Evolutionary conservation across 1,140 invertebrate species (phyloP).

Genomic region (Dinothrombium tinctorium): DNA sequence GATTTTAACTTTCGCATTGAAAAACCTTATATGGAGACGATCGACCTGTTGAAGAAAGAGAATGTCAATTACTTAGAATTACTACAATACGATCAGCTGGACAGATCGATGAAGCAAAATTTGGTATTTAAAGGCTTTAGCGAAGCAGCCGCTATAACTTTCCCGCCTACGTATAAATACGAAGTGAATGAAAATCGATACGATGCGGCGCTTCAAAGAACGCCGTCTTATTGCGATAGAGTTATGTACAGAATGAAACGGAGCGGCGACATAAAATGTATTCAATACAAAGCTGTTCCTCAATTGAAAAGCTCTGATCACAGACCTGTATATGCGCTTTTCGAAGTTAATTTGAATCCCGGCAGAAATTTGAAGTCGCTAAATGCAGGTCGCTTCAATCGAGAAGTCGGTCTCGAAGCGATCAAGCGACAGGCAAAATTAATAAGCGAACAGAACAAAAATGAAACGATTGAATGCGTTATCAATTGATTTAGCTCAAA

Average conservation of each 20-base stretch:
- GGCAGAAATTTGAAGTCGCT: constrained; percentile 46
- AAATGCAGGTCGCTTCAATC: constrained; percentile 59
- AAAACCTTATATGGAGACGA: constrained; percentile 22
- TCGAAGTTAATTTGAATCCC: constrained; percentile 47
- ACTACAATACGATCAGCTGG: constrained; percentile 3
- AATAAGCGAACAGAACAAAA: no score
- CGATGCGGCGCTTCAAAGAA: constrained; percentile 59
- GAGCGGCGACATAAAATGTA: constrained; percentile 30
- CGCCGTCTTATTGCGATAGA: constrained; percentile 68
- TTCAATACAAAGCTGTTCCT: constrained; percentile 56
- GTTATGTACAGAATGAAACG: constrained; percentile 44
- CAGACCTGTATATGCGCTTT: constrained; percentile 79
- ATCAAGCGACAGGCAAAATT: constrained; percentile 6
- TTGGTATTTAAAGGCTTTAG: constrained; percentile 19
- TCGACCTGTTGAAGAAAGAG: no score
- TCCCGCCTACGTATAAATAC: constrained; percentile 85
- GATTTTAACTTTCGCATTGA: constrained; percentile 77
- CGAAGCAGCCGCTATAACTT: constrained; percentile 57
- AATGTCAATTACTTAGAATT: no score
- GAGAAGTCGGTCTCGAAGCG: constrained; percentile 57
- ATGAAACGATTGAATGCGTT: no score
- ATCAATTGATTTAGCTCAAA: no score
- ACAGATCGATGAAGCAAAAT: constrained; percentile 1
- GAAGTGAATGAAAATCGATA: constrained; percentile 66
- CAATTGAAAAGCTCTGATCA: constrained; percentile 74